Evolutionary conservation across 2,113 vertebrate species (phyloP), one percentile per base, ranked within the genome.

Genomic region (Cynocephalus volans): DNA sequence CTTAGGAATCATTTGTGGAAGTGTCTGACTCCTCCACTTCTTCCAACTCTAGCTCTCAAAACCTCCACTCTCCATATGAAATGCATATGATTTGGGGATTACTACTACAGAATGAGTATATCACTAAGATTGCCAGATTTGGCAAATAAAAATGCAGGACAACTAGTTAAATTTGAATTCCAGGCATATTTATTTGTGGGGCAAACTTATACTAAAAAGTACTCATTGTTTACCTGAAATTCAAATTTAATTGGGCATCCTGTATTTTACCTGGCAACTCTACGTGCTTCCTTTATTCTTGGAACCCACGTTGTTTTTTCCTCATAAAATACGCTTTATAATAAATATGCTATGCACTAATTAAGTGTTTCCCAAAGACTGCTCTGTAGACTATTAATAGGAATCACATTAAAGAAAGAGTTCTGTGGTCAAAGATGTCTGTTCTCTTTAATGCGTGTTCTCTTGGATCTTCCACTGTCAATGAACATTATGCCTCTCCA

Each of bases 251-350:
- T 85, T 56, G 50, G 58, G 76, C 52, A 48, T 76, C 58, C 88
- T 89, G 69, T 95, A 88, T 97, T 97, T 98, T 94, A 96, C 88
- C 93, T 94, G 93, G 89, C 86, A 97, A 88, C 69, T 82, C 83
- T 90, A 4, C 36, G 28, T n/a, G 18, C 60, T 75, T 95, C 77
- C 58, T 79, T 81, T 95, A 82, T 91, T 92, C 88, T 70, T 94
- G 76, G 97, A 97, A 73, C 1, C 41, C 56, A 62, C 86, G 67
- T 77, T 79, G 31, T 69, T 79, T 93, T 85, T 90, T 72, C 50
- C 69, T 62, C 14, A 17, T 60, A 52, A 88, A 93, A 77, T 56
- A 50, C 5, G 65, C 60, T 86, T 95, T 89, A 73, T 76, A n/a
- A 92, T 90, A 50, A 95, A 81, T 56, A 88, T 48, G 52, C 85